phyloP scores from a whole-genome alignment of 2,113 vertebrate genomes.

The Grammatotria lemairii region DNA sequence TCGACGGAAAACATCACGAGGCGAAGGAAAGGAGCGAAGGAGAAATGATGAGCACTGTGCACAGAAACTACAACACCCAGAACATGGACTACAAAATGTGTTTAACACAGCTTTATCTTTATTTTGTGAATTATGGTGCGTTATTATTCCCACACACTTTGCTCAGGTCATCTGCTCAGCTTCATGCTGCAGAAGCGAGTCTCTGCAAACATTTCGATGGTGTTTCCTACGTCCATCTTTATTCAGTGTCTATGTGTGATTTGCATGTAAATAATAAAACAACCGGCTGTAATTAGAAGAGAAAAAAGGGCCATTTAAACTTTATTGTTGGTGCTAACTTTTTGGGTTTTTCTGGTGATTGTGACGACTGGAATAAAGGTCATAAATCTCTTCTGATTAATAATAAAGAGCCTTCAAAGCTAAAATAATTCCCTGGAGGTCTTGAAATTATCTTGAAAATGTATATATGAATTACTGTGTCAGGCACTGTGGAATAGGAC shows the following conservation, averaged over 20 bases:
- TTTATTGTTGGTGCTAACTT: background rate
- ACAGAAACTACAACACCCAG: background rate
- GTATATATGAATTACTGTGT: background rate
- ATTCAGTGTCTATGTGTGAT: accelerated
- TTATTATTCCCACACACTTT: accelerated
- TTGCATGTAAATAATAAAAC: background rate
- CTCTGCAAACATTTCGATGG: background rate
- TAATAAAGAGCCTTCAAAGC: background rate
- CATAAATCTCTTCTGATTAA: background rate
- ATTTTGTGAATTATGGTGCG: background rate
- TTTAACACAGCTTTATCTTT: background rate
- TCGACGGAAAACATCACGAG: background rate
- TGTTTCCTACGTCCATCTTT: background rate
- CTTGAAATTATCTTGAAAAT: background rate
- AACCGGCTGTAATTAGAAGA: background rate
- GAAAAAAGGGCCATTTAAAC: background rate
- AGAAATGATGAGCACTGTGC: background rate
- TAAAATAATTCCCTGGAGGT: background rate
- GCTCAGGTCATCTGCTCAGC: background rate
- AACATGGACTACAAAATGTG: background rate
- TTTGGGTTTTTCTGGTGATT: background rate
- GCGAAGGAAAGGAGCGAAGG: background rate
- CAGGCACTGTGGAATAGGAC: background rate
- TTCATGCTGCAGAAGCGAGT: background rate
- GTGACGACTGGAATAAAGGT: background rate